phyloP scores from a whole-genome alignment of 2,113 vertebrate species.

The Petromus typicus region DNA sequence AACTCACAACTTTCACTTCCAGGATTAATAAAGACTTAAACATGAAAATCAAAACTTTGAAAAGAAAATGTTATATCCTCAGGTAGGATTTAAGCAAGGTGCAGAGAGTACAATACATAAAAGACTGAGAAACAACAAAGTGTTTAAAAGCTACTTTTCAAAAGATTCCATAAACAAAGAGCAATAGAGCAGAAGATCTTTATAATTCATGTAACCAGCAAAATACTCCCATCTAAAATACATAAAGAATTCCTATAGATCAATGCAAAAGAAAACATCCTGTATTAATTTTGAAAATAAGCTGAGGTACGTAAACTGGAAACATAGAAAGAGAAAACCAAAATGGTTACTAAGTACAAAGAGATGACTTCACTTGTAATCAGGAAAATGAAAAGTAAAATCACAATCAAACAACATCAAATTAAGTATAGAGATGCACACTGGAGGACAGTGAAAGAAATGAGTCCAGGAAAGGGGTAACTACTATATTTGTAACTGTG shows the following conservation, averaged over 20 bases:
- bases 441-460: background rate
- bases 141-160: slow-evolving; percentile 14
- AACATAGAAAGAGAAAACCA: background rate
- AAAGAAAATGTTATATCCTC: slow-evolving; percentile 27
- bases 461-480: background rate
- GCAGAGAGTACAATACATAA: background rate
- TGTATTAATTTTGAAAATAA: background rate
- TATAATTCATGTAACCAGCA: background rate
- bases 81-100: background rate
- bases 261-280: background rate
- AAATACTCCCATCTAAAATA: background rate
- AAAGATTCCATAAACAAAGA: background rate
- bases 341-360: background rate
- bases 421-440: background rate
- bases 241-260: background rate
- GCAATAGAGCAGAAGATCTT: background rate
- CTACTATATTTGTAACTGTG: background rate
- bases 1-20: background rate
- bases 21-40: background rate
- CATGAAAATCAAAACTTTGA: background rate
- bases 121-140: background rate
- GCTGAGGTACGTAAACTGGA: background rate
- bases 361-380: background rate
- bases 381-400: background rate
- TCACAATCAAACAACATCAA: background rate